Conservation (phyloP, 2,113 vertebrate genomes). For the Caranx melampygus region DNA sequence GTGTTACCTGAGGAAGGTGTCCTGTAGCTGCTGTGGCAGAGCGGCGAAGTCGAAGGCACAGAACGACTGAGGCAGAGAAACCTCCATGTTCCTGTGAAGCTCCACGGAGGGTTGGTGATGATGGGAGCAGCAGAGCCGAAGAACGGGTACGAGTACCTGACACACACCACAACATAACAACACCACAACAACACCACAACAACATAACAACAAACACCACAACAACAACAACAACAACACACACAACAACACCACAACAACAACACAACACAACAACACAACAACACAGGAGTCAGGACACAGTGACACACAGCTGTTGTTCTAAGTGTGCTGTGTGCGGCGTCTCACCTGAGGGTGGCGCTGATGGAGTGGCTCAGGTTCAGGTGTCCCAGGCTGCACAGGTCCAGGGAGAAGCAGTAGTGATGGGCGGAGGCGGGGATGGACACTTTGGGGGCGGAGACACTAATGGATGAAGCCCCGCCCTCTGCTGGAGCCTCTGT, state of each 20-base stretch:
- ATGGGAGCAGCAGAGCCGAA: constrained; percentile 96
- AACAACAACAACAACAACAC: no score
- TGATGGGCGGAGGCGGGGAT: constrained; percentile 92
- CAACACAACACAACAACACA: no score
- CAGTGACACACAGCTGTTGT: no score
- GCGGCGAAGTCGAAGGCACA: constrained; percentile 96
- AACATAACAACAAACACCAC: no score
- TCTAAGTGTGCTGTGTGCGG: no score
- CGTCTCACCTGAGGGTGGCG: constrained; percentile 89
- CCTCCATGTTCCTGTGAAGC: constrained; percentile 91
- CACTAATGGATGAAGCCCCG: constrained; percentile 79
- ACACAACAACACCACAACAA: no score
- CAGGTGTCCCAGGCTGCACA: constrained; percentile 86
- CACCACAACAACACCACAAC: no score
- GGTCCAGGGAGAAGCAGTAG: constrained; percentile 95
- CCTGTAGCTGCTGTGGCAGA: constrained; percentile 89
- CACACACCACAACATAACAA: neutral
- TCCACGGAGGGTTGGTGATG: constrained; percentile 94
- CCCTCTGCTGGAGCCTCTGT: constrained; percentile 55
- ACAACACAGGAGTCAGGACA: no score
- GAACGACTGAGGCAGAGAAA: constrained; percentile 93
- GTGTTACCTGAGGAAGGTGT: constrained; percentile 90
- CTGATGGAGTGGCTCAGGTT: constrained; percentile 86
- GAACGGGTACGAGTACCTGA: constrained; percentile 93
- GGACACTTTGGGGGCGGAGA: constrained; percentile 89